Conservation (phyloP, 2,888 invertebrate genomes). For the Chalcosyrphus nemorum region DNA sequence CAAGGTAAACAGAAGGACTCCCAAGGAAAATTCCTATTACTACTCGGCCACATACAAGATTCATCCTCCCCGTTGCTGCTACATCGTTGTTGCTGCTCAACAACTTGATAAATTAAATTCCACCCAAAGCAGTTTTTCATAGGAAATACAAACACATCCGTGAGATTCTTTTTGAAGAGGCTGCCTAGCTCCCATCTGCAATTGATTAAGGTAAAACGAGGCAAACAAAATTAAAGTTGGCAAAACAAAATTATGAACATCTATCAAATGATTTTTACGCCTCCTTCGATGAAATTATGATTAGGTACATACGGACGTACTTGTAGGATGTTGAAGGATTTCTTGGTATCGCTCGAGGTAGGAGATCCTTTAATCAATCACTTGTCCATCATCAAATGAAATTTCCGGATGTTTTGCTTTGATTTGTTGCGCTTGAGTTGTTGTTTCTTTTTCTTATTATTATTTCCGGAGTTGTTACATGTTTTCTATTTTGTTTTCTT, state of each 20-base stretch:
- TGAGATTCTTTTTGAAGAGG: not conserved
- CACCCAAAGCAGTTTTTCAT: not conserved
- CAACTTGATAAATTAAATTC: slow-evolving; percentile 14
- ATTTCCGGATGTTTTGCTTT: slow-evolving; percentile 18
- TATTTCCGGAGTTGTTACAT: not conserved
- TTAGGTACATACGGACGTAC: not conserved
- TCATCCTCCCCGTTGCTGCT: not conserved
- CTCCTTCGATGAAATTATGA: not conserved
- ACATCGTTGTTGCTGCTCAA: too few relatives aligned
- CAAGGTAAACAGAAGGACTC: not conserved
- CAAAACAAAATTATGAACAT: slow-evolving; percentile 24
- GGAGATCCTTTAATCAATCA: slow-evolving; percentile 39
- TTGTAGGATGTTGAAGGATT: not conserved
- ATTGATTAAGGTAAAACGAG: slow-evolving; percentile 30
- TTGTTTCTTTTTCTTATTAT: not conserved
- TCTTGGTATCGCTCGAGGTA: not conserved
- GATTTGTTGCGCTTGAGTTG: not conserved
- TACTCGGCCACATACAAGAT: not conserved
- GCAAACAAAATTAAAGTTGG: slow-evolving; percentile 20
- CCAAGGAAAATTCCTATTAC: too few relatives aligned
- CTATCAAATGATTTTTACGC: slow-evolving; percentile 9
- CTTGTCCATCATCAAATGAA: slow-evolving; percentile 32
- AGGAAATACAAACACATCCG: not conserved
- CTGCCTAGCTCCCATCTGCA: not conserved
- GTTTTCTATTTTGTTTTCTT: too few relatives aligned